Conservation (phyloP, 2,888 invertebrate species). For the Saturnia pavonia region DNA sequence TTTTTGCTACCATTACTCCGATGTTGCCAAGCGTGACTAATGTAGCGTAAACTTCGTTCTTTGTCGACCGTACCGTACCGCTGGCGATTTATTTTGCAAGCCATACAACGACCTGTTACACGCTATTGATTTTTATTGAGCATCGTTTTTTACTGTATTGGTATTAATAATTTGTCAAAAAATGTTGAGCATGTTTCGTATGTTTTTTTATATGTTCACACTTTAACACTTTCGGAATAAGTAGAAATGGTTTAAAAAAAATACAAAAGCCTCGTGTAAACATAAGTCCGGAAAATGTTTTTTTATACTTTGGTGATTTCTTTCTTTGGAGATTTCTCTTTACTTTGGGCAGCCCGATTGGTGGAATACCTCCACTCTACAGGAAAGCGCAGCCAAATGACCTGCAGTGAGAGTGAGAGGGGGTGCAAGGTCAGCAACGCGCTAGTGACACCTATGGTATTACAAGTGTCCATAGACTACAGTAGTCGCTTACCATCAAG, state of each 20-base stretch:
- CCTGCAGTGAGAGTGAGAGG: too few relatives aligned
- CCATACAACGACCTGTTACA: slow-evolving; percentile 17
- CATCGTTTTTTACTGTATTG: slow-evolving; percentile 11
- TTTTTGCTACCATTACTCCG: slow-evolving; percentile 10
- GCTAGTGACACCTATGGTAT: too few relatives aligned
- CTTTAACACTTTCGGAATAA: neutral
- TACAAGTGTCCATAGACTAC: too few relatives aligned
- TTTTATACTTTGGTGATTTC: too few relatives aligned
- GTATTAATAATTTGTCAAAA: neutral
- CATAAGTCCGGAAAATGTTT: neutral
- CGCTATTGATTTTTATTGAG: slow-evolving; percentile 20
- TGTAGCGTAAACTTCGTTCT: slow-evolving; percentile 16
- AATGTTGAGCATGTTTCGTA: neutral
- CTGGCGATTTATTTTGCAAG: slow-evolving; percentile 17
- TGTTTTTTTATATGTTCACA: neutral
- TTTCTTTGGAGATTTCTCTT: too few relatives aligned
- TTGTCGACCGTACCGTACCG: slow-evolving; percentile 9
- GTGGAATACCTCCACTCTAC: too few relatives aligned
- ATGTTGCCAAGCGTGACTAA: slow-evolving; percentile 8
- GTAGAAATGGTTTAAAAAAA: neutral
- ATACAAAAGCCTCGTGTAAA: neutral
- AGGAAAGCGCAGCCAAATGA: too few relatives aligned
- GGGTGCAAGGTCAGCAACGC: too few relatives aligned
- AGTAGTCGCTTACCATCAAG: too few relatives aligned
- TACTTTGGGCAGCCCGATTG: too few relatives aligned